phyloP scores from a whole-genome alignment of 35 echinoderm and acorn worm species.

The Heliocidaris tuberculata region DNA sequence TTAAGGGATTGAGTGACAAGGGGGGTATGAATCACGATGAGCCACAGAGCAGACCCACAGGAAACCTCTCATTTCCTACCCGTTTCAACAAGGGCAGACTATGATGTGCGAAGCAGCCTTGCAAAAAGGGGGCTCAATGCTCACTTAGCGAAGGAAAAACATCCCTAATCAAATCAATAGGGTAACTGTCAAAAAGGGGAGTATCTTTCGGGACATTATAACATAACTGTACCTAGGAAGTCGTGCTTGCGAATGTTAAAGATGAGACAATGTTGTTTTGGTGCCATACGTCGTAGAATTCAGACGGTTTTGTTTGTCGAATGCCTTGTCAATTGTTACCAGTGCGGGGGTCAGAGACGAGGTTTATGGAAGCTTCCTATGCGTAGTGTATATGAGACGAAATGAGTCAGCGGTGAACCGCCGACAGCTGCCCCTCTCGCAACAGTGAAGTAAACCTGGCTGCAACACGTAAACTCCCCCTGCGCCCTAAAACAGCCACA shows the following conservation, averaged over 20 bases:
- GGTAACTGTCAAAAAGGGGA: constrained; percentile 31
- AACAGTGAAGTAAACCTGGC: constrained; percentile 9
- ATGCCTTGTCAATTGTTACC: not conserved
- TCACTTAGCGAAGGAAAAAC: constrained; percentile 19
- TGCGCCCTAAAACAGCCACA: not conserved
- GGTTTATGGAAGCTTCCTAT: constrained; percentile 8
- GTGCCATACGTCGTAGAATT: not conserved
- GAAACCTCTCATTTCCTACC: constrained; percentile 39
- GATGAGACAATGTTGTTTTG: not conserved
- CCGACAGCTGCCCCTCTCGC: constrained; percentile 35
- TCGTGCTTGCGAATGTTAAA: not conserved
- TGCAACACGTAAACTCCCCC: constrained; percentile 21
- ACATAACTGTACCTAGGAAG: constrained; percentile 24
- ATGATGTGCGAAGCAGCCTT: constrained; percentile 10
- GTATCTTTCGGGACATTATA: not conserved
- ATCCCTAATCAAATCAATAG: constrained; percentile 24
- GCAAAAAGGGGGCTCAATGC: not conserved
- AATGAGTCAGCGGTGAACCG: constrained; percentile 38
- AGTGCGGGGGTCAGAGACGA: not conserved
- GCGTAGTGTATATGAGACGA: not conserved
- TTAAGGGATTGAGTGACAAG: not conserved
- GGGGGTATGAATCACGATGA: constrained; percentile 49
- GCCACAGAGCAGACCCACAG: constrained; percentile 15
- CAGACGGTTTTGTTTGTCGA: not conserved
- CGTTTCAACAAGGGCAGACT: constrained; percentile 47